Base-by-base conservation (phyloP, 2,797 vertebrate genomes). In the Jordanella pulchra region DNA sequence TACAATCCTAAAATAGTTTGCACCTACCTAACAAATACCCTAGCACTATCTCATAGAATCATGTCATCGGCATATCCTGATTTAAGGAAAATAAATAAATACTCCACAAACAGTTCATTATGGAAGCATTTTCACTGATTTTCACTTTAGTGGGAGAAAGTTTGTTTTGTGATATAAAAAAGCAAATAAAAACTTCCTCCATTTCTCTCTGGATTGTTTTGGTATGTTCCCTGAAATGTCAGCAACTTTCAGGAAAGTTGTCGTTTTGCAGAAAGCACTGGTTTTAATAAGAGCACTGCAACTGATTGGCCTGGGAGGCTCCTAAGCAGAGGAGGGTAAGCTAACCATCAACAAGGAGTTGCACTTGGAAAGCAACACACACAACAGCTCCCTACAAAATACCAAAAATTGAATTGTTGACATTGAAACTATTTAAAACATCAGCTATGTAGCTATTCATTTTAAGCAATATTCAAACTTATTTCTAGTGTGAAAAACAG, bases 41-140 rank as follows among this genome's bases (percentile, higher is more conserved):
- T 30, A 32, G 54, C 51, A 65, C 60, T 55, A 32, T 42, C 2
- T 66, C 64, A 77, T 71, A 77, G 58, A 82, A 67, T 56, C 1
- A 54, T 5, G 0, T 14, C 10, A 85, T 87, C 82, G 80, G 72
- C 73, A 85, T 84, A 63, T 72, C 0, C 71, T 80, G 75, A 87
- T 86, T 82, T 45, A 44, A 72, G 53, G 25, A 75, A 70, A 82
- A 80, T 5, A 66, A 53, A 53, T 54, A 71, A 54, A 42, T 14
- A 27, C 51, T 67, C 58, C 23, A 76, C 65, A 65, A 6, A 61
- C 3, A 66, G 54, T 65, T 65, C 23, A 75, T 77, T 82, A 66
- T 63, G 27, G 32, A 50, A 32, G 63, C 6, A 32, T 78, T 73
- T 72, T 51, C 32, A 45, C 47, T 4, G 5, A 45, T 27, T 55